phyloP scores from a whole-genome alignment of 1,140 invertebrate species.

The Tetranychus cinnabarinus region DNA sequence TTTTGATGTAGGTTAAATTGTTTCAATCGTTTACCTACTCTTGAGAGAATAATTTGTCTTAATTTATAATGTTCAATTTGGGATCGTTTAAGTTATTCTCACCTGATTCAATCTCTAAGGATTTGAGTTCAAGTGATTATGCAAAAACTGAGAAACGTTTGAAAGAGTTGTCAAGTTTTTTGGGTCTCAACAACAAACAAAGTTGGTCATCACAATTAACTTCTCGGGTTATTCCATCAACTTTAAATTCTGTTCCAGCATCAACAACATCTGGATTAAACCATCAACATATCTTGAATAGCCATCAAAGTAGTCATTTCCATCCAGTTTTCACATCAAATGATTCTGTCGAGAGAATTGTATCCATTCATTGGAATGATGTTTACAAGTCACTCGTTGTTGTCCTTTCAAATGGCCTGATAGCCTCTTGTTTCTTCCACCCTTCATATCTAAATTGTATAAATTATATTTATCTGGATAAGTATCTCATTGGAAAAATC shows the following conservation, averaged over 20 bases:
- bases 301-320: too few species aligned
- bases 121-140: neutral
- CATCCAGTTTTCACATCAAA: too few species aligned
- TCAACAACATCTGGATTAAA: neutral
- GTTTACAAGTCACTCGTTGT: neutral
- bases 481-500: conserved; percentile 11
- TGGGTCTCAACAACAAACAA: neutral
- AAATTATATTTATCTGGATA: conserved; percentile 8
- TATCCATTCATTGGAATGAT: neutral
- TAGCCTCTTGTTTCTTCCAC: conserved; percentile 6
- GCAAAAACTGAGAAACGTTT: neutral
- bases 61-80: neutral
- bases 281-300: too few species aligned
- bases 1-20: too few species aligned
- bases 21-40: too few species aligned
- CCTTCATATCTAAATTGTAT: conserved; percentile 1
- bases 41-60: too few species aligned
- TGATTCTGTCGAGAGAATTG: neutral
- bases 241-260: neutral
- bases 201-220: neutral
- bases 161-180: neutral
- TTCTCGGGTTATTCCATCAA: neutral
- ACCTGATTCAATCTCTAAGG: neutral
- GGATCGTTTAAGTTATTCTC: neutral
- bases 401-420: conserved; percentile 7